Evolutionary conservation across 2,888 invertebrate genomes (phyloP).

Genomic region (Coelopa pilipes): DNA sequence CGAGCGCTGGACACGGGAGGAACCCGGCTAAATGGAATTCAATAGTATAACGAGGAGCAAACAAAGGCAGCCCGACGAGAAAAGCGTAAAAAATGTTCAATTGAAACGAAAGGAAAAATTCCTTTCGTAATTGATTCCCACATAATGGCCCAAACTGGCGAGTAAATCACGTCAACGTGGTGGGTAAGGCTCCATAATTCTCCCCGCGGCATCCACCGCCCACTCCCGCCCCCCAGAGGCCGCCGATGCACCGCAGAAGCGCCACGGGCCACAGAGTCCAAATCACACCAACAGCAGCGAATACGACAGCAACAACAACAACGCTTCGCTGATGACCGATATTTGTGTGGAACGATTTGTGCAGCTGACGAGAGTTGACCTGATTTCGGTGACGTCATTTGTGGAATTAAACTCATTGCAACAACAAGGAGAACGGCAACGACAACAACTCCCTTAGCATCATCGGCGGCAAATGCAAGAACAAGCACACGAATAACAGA

Average conservation of each 20-base stretch:
- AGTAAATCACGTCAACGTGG: no score
- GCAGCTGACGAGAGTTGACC: slow-evolving; percentile 53
- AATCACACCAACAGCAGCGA: neutral
- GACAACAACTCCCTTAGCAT: neutral
- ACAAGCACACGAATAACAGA: slow-evolving; percentile 40
- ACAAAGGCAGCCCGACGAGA: no score
- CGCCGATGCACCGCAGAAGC: neutral
- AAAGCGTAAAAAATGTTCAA: no score
- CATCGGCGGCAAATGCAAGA: no score
- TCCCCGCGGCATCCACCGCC: no score
- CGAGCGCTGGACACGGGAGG: no score
- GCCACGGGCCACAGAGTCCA: neutral
- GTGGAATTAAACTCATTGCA: slow-evolving; percentile 41
- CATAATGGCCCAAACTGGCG: no score
- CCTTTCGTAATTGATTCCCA: no score
- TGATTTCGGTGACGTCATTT: slow-evolving; percentile 60
- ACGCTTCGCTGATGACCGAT: slow-evolving; percentile 21
- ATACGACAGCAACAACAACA: neutral
- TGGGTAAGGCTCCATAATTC: no score
- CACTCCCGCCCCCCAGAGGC: neutral
- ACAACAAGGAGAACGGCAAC: neutral
- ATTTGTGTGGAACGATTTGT: slow-evolving; percentile 7
- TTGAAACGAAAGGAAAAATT: no score
- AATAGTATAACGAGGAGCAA: no score
- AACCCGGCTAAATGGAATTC: no score